Percentiles rank a stretch among this genome's conserved stretches.
Evolutionary conservation across 2,113 vertebrate species (phyloP).

Genomic region (Scalopus aquaticus): DNA sequence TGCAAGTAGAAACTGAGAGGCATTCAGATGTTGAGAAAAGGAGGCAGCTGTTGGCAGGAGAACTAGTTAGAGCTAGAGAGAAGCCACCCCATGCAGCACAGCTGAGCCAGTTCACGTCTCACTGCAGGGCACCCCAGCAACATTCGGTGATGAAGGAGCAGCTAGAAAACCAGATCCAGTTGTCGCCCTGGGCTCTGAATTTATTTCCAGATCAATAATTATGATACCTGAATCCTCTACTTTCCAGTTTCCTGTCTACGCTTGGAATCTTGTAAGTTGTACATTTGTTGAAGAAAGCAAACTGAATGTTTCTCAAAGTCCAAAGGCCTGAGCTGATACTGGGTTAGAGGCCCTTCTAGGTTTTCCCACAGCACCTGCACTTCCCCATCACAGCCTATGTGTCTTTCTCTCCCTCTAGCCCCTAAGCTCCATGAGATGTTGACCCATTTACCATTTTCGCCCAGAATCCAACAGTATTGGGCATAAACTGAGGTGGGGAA

Average conservation of each 20-base stretch:
- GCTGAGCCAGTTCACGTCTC: neutral
- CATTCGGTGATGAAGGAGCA: neutral
- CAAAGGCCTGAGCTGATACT: neutral
- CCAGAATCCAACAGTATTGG: neutral
- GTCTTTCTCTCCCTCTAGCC: neutral
- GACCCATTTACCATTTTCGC: neutral
- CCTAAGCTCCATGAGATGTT: neutral
- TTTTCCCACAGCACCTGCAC: neutral
- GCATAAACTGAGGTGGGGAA: no score
- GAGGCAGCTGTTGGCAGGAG: neutral
- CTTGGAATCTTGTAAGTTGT: neutral
- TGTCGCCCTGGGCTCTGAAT: neutral
- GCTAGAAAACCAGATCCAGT: neutral
- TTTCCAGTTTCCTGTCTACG: neutral
- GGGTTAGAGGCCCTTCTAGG: neutral
- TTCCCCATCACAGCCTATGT: neutral
- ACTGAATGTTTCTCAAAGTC: neutral
- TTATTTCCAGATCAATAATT: neutral
- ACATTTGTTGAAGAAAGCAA: neutral
- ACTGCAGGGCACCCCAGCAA: neutral
- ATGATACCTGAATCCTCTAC: neutral
- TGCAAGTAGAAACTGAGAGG: neutral
- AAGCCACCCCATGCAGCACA: neutral
- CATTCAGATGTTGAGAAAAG: neutral
- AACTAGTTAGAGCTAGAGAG: neutral